Base-by-base conservation (phyloP, 2,797 vertebrate genomes). In the Syngnathus rostellatus region DNA sequence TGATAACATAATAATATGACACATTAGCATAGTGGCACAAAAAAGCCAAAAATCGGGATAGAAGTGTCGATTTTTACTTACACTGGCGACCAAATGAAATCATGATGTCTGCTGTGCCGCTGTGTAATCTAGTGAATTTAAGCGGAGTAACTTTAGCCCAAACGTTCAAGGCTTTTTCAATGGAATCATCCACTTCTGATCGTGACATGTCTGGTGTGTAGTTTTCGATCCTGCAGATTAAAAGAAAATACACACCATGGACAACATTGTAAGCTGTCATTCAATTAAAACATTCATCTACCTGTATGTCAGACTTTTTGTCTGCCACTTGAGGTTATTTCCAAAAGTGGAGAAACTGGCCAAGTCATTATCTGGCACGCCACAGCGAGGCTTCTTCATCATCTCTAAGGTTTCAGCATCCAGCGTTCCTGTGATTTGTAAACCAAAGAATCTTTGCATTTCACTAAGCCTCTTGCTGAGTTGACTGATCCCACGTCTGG, bases 381-480 rank as follows among this genome's bases (percentile, higher is more conserved):
- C 97, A 66, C 96, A 98, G 48, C 95, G 91, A 0, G 95, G 92
- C 65, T 92, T 92, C 71, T 92, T 93, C 94, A 97, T 96, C n/a
- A 92, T 31, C 62, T 87, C 61, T 46, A 97, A 1, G 0, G 95
- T 98, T 11, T 92, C 83, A 0, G 76, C 25, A 53, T 97, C 89
- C 67, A 94, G 67, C 2, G 68, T 88, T 8, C 95, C 95, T 0
- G 92, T 95, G 74, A 95, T 85, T 10, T 87, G 55, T 31, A 99
- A 90, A 10, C 78, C 62, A 3, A 74, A 86, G 68, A 84, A 88
- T 8, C 0, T 80, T 85, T 98, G 95, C 97, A 98, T 97, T 87
- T 95, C 92, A 11, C 53, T 81, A 69, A 98, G 86, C 78, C 92
- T 95, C 78, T 68, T 68, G 25, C 8, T 76, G 62, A 85, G 0